Evolutionary conservation across 2,888 invertebrate genomes (phyloP).

Genomic region (Cerastis leucographa): DNA sequence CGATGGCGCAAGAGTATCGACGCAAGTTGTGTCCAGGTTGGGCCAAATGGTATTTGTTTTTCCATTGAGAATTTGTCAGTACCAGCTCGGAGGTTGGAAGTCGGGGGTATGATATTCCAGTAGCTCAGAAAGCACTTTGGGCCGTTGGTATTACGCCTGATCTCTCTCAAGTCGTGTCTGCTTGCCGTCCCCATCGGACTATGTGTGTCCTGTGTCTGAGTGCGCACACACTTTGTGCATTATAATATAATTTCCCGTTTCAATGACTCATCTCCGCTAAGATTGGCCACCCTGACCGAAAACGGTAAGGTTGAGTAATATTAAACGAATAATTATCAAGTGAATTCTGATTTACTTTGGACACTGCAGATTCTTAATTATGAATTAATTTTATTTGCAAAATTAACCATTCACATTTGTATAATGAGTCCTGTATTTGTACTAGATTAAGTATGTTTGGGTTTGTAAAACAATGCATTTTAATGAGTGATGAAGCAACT

Average conservation of each 20-base stretch:
- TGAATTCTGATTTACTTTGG: neutral
- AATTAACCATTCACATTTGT: neutral
- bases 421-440: neutral
- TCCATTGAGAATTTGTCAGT: neutral
- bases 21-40: no score
- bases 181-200: neutral
- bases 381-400: neutral
- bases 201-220: neutral
- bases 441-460: neutral
- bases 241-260: neutral
- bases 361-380: neutral
- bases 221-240: neutral
- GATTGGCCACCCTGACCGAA: neutral
- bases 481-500: neutral
- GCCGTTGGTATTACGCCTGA: neutral
- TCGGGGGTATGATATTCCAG: neutral
- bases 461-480: conserved; percentile 1
- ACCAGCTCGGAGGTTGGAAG: neutral
- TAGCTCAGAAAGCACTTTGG: neutral
- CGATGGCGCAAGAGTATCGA: no score
- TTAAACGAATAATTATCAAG: neutral
- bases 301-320: neutral
- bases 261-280: neutral
- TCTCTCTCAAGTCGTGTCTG: neutral
- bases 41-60: neutral